Percentiles rank a stretch among this genome's conserved stretches.
These are phyloP conservation scores for Oplegnathus fasciatus DNA, from an alignment of 2,113 vertebrate genomes.

Conservation along the genomic window DNA sequence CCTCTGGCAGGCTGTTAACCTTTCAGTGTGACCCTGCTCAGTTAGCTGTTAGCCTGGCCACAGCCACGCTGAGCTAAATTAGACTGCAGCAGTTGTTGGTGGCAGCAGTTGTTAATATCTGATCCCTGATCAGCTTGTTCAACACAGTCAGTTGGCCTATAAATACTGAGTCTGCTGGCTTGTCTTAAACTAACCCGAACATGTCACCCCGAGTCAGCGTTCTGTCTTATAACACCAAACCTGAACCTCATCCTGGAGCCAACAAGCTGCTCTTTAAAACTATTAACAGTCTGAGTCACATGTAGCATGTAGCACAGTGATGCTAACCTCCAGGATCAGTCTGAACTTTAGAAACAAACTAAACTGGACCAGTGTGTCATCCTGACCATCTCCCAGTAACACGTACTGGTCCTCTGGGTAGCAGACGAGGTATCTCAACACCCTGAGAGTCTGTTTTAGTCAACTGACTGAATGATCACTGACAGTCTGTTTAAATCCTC, in stretches of 20 bases:
- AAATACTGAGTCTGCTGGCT: conserved; percentile 42
- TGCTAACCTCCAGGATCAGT: not conserved
- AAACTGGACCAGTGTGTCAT: not conserved
- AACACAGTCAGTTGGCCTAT: conserved; percentile 42
- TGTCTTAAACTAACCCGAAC: conserved; percentile 36
- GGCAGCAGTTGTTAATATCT: conserved; percentile 65
- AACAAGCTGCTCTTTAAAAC: conserved; percentile 20
- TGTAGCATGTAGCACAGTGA: conserved; percentile 25
- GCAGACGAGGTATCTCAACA: too few relatives aligned
- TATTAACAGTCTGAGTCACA: conserved; percentile 29
- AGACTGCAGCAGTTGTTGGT: conserved; percentile 57
- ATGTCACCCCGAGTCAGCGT: conserved; percentile 1
- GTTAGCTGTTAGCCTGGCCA: conserved; percentile 41
- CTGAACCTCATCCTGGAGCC: not conserved
- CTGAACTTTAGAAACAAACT: not conserved
- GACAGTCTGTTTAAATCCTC: too few relatives aligned
- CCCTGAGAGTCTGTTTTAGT: too few relatives aligned
- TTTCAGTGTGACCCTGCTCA: conserved; percentile 49
- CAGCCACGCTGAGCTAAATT: conserved; percentile 53
- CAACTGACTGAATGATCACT: too few relatives aligned
- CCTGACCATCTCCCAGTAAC: not conserved
- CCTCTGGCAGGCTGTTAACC: conserved; percentile 50
- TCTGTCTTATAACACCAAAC: conserved; percentile 19
- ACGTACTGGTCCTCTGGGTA: not conserved
- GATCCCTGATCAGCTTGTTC: conserved; percentile 65